phyloP scores from a whole-genome alignment of 2,888 invertebrate genomes.

The Monochamus alternatus region DNA sequence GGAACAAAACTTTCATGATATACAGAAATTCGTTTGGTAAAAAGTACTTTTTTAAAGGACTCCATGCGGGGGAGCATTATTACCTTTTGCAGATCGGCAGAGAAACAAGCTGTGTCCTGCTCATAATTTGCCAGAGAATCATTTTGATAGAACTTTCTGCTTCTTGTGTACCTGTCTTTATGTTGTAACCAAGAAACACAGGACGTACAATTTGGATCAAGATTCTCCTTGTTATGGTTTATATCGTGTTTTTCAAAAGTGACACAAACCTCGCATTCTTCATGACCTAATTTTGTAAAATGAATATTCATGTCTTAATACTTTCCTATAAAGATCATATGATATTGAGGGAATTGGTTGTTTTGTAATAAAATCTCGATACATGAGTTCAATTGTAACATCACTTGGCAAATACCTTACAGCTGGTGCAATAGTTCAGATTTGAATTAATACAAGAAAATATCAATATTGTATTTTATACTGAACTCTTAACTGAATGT shows the following conservation, averaged over 20 bases:
- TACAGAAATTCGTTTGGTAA: neutral
- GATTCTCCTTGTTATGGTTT: too few species aligned
- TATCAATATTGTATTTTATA: too few species aligned
- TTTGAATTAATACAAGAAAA: too few species aligned
- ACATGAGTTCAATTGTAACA: too few species aligned
- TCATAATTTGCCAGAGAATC: neutral
- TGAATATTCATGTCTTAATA: neutral
- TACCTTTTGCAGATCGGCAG: neutral
- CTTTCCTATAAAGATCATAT: constrained; percentile 3
- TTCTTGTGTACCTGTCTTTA: too few species aligned
- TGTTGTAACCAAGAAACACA: too few species aligned
- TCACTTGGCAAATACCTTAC: too few species aligned
- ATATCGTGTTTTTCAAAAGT: neutral
- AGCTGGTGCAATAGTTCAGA: too few species aligned
- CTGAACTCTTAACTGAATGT: too few species aligned
- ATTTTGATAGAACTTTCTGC: too few species aligned
- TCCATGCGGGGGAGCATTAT: neutral
- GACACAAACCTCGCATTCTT: neutral
- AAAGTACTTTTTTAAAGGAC: neutral
- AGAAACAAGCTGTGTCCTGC: neutral
- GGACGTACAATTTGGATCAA: too few species aligned
- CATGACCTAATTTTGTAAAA: neutral
- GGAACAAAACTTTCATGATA: constrained; percentile 2
- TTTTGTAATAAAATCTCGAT: constrained; percentile 11
- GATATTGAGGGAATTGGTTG: too few species aligned